Evolutionary conservation across 2,797 vertebrate genomes (phyloP).

Genomic region (Acrossocheilus wenchowensis): DNA sequence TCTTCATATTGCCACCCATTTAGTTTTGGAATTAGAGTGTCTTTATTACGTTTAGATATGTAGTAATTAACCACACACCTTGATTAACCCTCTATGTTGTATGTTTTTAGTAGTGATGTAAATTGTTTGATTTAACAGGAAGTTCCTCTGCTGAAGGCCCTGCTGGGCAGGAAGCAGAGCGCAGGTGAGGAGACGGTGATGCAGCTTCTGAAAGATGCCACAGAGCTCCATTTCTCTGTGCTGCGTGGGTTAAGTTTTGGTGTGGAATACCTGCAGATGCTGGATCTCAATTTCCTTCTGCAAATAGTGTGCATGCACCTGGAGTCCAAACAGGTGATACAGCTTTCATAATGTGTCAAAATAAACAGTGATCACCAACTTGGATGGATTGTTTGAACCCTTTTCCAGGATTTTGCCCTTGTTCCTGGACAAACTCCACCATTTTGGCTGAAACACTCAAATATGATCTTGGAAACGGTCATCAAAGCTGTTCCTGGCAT

Average conservation of each 20-base stretch:
- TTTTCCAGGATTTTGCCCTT: constrained; percentile 56
- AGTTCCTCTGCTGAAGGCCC: constrained; percentile 74
- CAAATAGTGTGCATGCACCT: constrained; percentile 75
- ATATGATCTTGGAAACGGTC: constrained; percentile 73
- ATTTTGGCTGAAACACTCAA: constrained; percentile 74
- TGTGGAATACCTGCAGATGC: constrained; percentile 75
- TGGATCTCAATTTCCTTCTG: constrained; percentile 76
- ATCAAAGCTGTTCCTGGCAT: constrained; percentile 73
- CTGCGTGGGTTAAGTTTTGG: constrained; percentile 72
- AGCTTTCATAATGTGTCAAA: too few species aligned
- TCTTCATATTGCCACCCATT: not conserved
- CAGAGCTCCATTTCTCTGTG: constrained; percentile 72
- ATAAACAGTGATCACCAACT: too few species aligned
- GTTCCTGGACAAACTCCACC: constrained; percentile 71
- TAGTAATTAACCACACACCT: not conserved
- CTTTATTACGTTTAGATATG: not conserved
- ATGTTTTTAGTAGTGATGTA: not conserved
- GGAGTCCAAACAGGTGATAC: constrained; percentile 66
- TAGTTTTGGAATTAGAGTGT: not conserved
- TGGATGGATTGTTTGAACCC: too few species aligned
- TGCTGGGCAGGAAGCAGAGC: constrained; percentile 68
- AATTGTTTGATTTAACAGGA: constrained; percentile 62
- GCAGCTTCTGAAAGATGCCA: constrained; percentile 67
- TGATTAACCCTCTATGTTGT: not conserved
- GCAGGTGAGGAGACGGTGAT: constrained; percentile 62